A percentile compares a stretch with the other conserved stretches of the same genome.
phyloP scores from a whole-genome alignment of 2,888 invertebrate genomes.

The Drosophila kambysellisi region DNA sequence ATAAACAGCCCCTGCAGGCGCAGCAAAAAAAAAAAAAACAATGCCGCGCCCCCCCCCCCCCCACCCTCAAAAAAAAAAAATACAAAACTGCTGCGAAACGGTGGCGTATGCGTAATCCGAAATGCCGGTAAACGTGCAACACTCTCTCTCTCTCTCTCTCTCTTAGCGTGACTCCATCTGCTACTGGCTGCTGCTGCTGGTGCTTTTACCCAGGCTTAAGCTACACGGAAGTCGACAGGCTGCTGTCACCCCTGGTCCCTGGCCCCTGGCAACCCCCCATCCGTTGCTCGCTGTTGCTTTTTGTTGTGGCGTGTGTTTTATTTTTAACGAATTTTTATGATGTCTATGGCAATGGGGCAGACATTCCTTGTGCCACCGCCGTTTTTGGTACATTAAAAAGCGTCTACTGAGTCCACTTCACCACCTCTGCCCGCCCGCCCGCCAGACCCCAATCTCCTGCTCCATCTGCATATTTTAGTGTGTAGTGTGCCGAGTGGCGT shows the following conservation, averaged over 20 bases:
- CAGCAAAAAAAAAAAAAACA: conserved; percentile 43
- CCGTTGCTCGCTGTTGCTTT: conserved; percentile 18
- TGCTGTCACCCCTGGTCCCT: conserved; percentile 9
- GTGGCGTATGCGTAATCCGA: conserved; percentile 80
- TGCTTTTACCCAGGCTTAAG: conserved; percentile 52
- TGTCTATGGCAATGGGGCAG: conserved; percentile 77
- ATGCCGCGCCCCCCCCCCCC: conserved; percentile 30
- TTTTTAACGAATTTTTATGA: conserved; percentile 81
- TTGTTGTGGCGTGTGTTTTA: conserved; percentile 66
- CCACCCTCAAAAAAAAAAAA: conserved; percentile 32
- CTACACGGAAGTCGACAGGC: conserved; percentile 69
- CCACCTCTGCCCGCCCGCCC: conserved; percentile 6
- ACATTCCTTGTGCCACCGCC: conserved; percentile 72
- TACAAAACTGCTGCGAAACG: conserved; percentile 41
- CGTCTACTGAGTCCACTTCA: conserved; percentile 68
- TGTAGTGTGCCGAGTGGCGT: conserved; percentile 75
- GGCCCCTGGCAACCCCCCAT: too few species aligned
- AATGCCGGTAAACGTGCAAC: conserved; percentile 70
- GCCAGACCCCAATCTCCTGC: background rate
- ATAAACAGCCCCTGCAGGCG: conserved; percentile 36
- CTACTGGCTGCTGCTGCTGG: conserved; percentile 1
- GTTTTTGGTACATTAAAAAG: conserved; percentile 77
- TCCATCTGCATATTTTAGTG: conserved; percentile 70
- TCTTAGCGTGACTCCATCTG: conserved; percentile 18
- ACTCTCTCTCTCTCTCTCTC: conserved; percentile 1